A percentile compares a stretch with the other conserved stretches of the same genome.
Conservation (phyloP, 2,888 invertebrate species). For the Parnassius apollo region DNA sequence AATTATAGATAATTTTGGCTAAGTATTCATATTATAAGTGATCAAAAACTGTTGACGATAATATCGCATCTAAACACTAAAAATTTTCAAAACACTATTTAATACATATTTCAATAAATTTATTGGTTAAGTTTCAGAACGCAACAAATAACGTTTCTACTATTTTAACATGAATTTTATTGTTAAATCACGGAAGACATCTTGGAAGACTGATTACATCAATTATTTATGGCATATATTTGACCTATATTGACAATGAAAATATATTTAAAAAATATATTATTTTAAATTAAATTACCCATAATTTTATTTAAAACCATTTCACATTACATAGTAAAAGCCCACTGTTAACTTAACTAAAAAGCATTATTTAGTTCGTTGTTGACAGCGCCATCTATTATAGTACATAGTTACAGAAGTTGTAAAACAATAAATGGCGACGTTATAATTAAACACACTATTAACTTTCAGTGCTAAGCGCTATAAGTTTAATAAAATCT, state of each 20-base stretch:
- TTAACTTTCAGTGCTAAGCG: too few relatives aligned
- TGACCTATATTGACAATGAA: constrained; percentile 61
- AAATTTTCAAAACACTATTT: constrained; percentile 40
- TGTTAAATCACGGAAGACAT: constrained; percentile 42
- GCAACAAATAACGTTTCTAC: constrained; percentile 22
- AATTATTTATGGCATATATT: constrained; percentile 31
- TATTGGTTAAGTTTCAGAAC: constrained; percentile 5
- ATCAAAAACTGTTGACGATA: constrained; percentile 47
- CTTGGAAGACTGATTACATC: constrained; percentile 49
- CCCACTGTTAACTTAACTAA: constrained; percentile 36
- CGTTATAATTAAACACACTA: background rate
- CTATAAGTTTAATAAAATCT: constrained; percentile 5
- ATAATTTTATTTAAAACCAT: constrained; percentile 25
- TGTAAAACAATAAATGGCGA: constrained; percentile 16
- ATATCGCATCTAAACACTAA: constrained; percentile 60
- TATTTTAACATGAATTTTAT: constrained; percentile 6
- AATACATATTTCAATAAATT: constrained; percentile 25
- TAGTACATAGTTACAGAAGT: constrained; percentile 9
- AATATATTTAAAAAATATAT: constrained; percentile 51
- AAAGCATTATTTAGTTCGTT: constrained; percentile 27
- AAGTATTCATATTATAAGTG: constrained; percentile 53
- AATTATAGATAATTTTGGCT: constrained; percentile 59
- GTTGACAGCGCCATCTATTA: constrained; percentile 38
- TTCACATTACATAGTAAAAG: constrained; percentile 42
- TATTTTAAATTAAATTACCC: background rate